These are phyloP conservation scores for Australoheros scitulus DNA, from an alignment of 2,113 vertebrate species.

Conservation along the genomic window DNA sequence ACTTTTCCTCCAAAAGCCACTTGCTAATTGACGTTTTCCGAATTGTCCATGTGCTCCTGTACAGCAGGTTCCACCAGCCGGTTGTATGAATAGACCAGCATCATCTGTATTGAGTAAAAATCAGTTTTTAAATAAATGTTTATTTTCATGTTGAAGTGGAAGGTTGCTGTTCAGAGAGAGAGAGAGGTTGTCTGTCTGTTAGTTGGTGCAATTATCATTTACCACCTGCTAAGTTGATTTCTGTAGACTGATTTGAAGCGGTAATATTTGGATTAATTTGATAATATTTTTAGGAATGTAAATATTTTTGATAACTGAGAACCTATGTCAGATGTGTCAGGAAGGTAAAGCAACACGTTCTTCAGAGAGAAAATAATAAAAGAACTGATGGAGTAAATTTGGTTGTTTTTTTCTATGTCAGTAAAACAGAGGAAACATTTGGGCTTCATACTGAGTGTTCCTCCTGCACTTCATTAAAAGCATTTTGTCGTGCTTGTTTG, in stretches of 20 bases:
- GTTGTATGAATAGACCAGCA: constrained; percentile 81
- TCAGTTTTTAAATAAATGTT: not conserved
- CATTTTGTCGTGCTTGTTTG: constrained; percentile 29
- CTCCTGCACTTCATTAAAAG: constrained; percentile 17
- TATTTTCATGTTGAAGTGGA: not conserved
- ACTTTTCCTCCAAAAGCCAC: not conserved
- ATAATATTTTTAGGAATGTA: not conserved
- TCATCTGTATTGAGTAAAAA: constrained; percentile 68
- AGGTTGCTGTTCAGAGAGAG: not conserved
- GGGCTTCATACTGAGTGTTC: not conserved
- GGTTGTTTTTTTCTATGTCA: not conserved
- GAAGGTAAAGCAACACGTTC: not conserved
- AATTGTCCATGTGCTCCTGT: constrained; percentile 45
- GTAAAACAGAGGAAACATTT: constrained; percentile 23
- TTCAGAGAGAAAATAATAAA: not conserved
- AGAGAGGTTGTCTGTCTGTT: not conserved
- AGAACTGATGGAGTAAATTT: constrained; percentile 2
- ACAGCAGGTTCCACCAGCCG: constrained; percentile 76
- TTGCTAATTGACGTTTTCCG: constrained; percentile 33
- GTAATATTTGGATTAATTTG: not conserved
- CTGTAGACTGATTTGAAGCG: not conserved
- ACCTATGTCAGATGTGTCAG: not conserved
- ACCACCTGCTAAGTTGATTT: not conserved
- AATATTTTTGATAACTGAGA: not conserved
- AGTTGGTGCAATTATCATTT: not conserved